Base-by-base conservation (phyloP, 2,113 vertebrate genomes). In the Saguinus midas region DNA sequence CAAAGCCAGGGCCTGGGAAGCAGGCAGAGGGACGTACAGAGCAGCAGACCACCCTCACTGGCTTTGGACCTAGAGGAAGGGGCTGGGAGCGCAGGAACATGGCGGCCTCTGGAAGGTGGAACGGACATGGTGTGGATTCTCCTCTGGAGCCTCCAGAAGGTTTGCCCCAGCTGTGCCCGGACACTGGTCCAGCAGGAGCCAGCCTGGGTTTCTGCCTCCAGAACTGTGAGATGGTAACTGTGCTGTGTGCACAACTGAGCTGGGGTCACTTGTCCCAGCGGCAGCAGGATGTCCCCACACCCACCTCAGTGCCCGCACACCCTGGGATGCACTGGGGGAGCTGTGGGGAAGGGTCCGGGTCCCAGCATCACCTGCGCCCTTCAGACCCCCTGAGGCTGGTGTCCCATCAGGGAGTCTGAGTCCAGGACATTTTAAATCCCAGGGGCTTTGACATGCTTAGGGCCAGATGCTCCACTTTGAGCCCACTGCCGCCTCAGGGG, bases 21-120 rank as follows among this genome's bases (percentile, higher is more conserved):
- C 58, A 27, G 58, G 25, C 0, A 14, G 50, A 4, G 2, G 35
- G 72, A 57, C 3, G n/a, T 5, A 25, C 6, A n/a, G 17, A 13
- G 6, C 64, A 57, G 27, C 27, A 6, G 0, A 25, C 48, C 1
- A 16, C 35, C 1, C 0, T n/a, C 1, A 35, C 52, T 25, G 55
- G n/a, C 43, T 10, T 32, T 4, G 13, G 16, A 85, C 37, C 0
- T 0, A 2, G 4, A n/a, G 57, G 68, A 10, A 23, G 13, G 66
- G 10, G 2, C 45, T 5, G 0, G 0, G 2, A 8, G 57, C 29
- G 0, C 2, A 5, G 21, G 45, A 10, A 12, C 16, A 6, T 17
- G 16, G 52, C 5, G 52, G 16, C 16, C 52, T 17, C 52, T 52
- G 5, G 52, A 52, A 52, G 16, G 52, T 52, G 16, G 52, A 52